These are phyloP conservation scores for Acridotheres tristis DNA, from an alignment of 2,797 vertebrate species.

Conservation along the genomic window DNA sequence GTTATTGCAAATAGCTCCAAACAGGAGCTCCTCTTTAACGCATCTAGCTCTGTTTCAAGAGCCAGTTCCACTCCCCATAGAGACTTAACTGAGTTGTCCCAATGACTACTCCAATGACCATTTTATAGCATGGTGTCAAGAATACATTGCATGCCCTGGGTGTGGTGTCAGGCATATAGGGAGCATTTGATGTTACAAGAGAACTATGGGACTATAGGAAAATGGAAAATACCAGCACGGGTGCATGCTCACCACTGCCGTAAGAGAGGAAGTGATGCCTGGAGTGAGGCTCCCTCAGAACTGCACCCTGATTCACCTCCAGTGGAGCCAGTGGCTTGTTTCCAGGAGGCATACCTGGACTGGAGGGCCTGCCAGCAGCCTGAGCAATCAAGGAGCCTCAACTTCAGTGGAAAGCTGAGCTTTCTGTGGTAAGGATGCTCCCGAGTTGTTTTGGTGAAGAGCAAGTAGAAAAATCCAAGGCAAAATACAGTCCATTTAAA, in stretches of 20 bases:
- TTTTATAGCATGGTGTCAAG: not conserved
- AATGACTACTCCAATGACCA: not conserved
- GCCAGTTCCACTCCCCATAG: rapidly evolving
- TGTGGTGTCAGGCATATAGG: not conserved
- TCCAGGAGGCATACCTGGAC: not conserved
- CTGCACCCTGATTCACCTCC: rapidly evolving
- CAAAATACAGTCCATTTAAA: not conserved
- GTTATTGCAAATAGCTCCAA: not conserved
- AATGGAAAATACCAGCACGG: not conserved
- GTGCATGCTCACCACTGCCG: not conserved
- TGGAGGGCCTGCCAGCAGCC: not conserved
- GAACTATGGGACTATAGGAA: not conserved
- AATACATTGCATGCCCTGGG: not conserved
- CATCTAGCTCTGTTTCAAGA: not conserved
- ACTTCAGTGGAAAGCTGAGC: not conserved
- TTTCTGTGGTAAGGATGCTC: not conserved
- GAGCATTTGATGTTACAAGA: not conserved
- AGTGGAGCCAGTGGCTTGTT: not conserved
- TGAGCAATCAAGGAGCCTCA: not conserved
- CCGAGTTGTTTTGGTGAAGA: not conserved
- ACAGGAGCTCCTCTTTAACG: not conserved
- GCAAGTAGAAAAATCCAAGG: not conserved
- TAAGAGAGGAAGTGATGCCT: slow-evolving; percentile 16
- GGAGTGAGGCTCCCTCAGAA: not conserved
- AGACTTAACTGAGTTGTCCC: not conserved